Evolutionary conservation across 2,797 vertebrate genomes (phyloP), one percentile per base, ranked within the genome.

Genomic region (Pachyuromys duprasi): DNA sequence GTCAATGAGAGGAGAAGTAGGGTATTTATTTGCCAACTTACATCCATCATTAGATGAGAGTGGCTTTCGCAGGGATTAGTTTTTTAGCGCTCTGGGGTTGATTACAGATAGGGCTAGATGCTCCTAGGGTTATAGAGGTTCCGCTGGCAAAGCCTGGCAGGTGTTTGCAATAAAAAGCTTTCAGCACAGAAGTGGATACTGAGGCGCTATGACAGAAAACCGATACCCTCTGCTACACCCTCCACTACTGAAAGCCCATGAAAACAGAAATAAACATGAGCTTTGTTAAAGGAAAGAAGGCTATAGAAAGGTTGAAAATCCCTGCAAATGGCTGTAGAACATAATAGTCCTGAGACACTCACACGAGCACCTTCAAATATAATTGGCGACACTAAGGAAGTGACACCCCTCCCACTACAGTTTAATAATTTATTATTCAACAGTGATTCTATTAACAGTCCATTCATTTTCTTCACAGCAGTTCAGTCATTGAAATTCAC

Each of bases 391-490:
- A 95, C 83, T 91, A 89, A 87, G 80, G 81, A 96, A 97, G 89
- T 93, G 87, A 93, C 89, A 83, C 63, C 92, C 53, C 80, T 33
- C 91, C 89, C 60, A 74, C 86, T 82, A 26, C 42, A 67, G 36
- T 96, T 96, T 96, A 91, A 97, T 96, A 91, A 96, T 97, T 96
- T 97, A 91, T 97, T 97, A 96, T 97, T 95, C 69, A 11, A 93
- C 79, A 96, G 65, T 4, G 17, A 96, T 76, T 95, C 91, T 96
- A 96, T 96, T 97, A 97, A 95, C 72, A 89, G 89, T 86, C 90
- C 89, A 97, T 97, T 97, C 92, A 96, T 96, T 97, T 97, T 94
- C 95, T 95, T 57, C 65, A 74, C 4, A 12, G 92, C 60, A 80
- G 75, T 70, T 83, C 86, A 91, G 76, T 91, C 93, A 72, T 3